Evolutionary conservation across 2,113 vertebrate genomes (phyloP).

Genomic region (Xerus inauris): DNA sequence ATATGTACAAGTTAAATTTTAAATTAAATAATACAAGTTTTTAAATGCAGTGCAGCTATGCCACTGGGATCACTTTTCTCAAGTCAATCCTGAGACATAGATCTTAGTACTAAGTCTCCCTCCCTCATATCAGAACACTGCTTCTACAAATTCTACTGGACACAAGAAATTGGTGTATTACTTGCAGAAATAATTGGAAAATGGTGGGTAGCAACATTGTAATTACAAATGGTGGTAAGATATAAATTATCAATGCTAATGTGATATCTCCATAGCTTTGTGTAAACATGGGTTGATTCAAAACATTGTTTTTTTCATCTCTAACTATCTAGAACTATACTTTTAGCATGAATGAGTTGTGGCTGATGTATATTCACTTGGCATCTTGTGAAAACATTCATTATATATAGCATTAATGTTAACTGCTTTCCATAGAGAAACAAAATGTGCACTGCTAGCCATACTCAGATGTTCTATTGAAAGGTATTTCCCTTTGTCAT

Average conservation of each 20-base stretch:
- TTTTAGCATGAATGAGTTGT: background rate
- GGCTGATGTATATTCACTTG: slow-evolving; percentile 17
- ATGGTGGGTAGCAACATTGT: background rate
- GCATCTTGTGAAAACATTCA: slow-evolving; percentile 55
- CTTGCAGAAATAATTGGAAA: background rate
- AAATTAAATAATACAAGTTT: background rate
- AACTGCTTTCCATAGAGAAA: slow-evolving; percentile 29
- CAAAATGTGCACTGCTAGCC: background rate
- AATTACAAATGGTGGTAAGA: background rate
- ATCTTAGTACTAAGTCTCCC: background rate
- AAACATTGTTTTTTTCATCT: background rate
- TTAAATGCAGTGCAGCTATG: background rate
- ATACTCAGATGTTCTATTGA: background rate
- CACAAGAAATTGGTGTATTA: background rate
- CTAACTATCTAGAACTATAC: background rate
- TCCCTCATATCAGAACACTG: background rate
- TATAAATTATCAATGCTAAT: background rate
- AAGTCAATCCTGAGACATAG: background rate
- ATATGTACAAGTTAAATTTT: background rate
- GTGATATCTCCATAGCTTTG: background rate
- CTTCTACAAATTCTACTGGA: background rate
- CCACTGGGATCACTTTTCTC: background rate
- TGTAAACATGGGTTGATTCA: background rate
- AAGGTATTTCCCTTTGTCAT: slow-evolving; percentile 4
- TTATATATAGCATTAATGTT: slow-evolving; percentile 2